These are phyloP conservation scores for Brachyrhaphis roseni DNA, from an alignment of 2,797 vertebrate species.

Conservation along the genomic window DNA sequence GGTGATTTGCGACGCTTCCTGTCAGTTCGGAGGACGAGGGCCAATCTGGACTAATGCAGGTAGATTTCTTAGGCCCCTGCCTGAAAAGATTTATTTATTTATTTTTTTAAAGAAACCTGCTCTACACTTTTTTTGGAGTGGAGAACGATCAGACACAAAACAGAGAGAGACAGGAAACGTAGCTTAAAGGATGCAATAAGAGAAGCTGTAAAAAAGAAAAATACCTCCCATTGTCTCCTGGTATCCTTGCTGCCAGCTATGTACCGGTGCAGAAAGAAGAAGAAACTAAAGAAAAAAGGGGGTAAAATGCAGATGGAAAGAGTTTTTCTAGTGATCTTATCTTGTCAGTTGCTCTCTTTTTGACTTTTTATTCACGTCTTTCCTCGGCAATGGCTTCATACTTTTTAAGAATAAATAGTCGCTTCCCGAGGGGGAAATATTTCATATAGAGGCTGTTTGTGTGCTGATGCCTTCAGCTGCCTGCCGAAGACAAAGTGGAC, in stretches of 20 bases:
- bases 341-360: conserved; percentile 44
- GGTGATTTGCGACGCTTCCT: conserved; percentile 39
- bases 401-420: conserved; percentile 59
- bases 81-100: neutral
- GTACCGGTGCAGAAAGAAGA: conserved; percentile 34
- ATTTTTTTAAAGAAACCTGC: too few relatives aligned
- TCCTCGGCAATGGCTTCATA: conserved; percentile 34
- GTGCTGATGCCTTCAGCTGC: conserved; percentile 52
- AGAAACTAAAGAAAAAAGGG: conserved; percentile 17
- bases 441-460: conserved; percentile 48
- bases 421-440: conserved; percentile 49
- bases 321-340: conserved; percentile 59
- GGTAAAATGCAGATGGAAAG: conserved; percentile 15
- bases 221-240: conserved; percentile 45
- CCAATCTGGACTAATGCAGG: conserved; percentile 16
- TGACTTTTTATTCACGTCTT: conserved; percentile 48
- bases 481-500: conserved; percentile 36
- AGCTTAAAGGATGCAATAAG: conserved; percentile 28
- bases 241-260: conserved; percentile 33
- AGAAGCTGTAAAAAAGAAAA: conserved; percentile 31
- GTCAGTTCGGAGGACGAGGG: conserved; percentile 32
- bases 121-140: neutral
- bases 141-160: conserved; percentile 1
- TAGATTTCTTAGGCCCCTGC: neutral
- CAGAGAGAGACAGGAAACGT: conserved; percentile 3